phyloP scores from a whole-genome alignment of 2,797 vertebrate genomes.

The Propithecus deckenii region DNA sequence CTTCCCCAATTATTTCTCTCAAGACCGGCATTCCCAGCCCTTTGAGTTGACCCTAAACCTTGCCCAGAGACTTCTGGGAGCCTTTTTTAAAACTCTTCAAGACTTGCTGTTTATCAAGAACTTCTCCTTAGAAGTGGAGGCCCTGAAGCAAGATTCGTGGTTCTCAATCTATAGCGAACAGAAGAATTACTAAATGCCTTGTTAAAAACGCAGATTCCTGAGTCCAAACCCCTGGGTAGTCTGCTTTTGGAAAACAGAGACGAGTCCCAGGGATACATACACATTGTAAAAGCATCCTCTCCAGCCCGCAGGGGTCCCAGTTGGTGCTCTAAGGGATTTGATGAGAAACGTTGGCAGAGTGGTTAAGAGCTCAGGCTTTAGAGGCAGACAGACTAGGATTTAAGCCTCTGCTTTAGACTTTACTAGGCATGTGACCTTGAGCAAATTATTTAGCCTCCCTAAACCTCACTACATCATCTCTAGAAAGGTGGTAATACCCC shows the following conservation, averaged over 20 bases:
- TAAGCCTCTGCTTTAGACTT: not conserved
- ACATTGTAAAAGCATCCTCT: not conserved
- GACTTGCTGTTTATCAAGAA: not conserved
- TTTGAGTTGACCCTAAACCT: not conserved
- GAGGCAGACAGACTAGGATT: not conserved
- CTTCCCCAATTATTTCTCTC: not conserved
- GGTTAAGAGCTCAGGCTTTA: not conserved
- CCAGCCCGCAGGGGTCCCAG: rapidly evolving
- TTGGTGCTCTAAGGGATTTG: not conserved
- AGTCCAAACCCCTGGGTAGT: not conserved
- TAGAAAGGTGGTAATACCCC: not conserved
- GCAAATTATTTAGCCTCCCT: not conserved
- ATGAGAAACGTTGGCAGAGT: not conserved
- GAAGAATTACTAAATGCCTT: not conserved
- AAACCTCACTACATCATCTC: not conserved
- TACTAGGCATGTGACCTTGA: not conserved
- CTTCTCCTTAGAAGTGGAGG: not conserved
- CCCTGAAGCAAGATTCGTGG: not conserved
- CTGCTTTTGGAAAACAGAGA: not conserved
- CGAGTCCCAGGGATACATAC: not conserved
- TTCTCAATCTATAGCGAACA: not conserved
- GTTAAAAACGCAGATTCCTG: not conserved
- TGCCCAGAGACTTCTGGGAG: not conserved
- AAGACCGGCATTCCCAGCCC: not conserved
- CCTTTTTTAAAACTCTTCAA: not conserved